phyloP scores from a whole-genome alignment of 2,888 invertebrate species.

The Drymonia ruficornis region DNA sequence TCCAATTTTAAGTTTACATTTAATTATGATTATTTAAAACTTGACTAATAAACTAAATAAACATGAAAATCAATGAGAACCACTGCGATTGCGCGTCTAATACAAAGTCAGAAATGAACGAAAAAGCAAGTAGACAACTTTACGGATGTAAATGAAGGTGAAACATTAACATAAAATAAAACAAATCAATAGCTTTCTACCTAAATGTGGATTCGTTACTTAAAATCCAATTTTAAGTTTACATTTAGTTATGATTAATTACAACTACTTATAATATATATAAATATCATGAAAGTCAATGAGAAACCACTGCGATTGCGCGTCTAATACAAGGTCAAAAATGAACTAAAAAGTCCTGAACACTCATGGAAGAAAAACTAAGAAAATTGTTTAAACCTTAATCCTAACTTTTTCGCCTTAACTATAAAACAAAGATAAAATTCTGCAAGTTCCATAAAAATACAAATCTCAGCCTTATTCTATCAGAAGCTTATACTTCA shows the following conservation, averaged over 20 bases:
- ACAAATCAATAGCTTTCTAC: conserved; percentile 8
- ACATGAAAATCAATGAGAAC: conserved; percentile 18
- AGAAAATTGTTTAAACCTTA: background rate
- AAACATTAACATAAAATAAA: conserved; percentile 10
- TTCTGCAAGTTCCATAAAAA: background rate
- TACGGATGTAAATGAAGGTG: conserved; percentile 64
- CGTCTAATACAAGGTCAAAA: conserved; percentile 22
- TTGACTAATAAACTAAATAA: conserved; percentile 4
- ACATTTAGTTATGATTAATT: background rate
- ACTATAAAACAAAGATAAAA: background rate
- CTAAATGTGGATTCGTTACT: background rate
- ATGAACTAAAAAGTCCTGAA: conserved; percentile 10
- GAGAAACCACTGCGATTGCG: conserved; percentile 24
- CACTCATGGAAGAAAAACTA: background rate
- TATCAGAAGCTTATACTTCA: conserved; percentile 10
- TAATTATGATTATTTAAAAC: background rate
- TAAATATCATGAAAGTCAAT: conserved; percentile 17
- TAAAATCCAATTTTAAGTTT: conserved; percentile 29
- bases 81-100: conserved; percentile 33
- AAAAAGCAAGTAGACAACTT: conserved; percentile 53
- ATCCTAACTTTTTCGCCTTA: background rate
- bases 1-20: conserved; percentile 21
- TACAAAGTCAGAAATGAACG: conserved; percentile 30
- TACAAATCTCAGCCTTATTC: background rate
- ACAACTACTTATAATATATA: conserved; percentile 3